Conservation (phyloP, 1,140 invertebrate genomes). For the Caenorhabditis tropicalis region DNA sequence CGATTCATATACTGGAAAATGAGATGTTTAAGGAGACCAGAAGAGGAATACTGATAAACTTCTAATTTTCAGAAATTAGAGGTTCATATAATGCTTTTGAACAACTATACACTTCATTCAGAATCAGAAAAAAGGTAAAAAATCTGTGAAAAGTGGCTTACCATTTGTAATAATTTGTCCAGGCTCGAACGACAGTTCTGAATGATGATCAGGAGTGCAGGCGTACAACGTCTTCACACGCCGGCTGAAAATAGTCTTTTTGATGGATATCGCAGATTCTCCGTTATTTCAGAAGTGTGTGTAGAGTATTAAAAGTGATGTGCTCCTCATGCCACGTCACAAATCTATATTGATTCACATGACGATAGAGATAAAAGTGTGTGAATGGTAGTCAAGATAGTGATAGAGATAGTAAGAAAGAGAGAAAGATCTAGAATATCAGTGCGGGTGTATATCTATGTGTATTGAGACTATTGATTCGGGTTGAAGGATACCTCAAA, state of each 20-base stretch:
- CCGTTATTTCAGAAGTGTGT: too few relatives aligned
- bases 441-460: too few relatives aligned
- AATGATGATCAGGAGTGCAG: conserved; percentile 92
- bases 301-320: too few relatives aligned
- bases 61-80: too few relatives aligned
- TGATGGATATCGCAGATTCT: too few relatives aligned
- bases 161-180: conserved; percentile 97
- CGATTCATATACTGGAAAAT: conserved; percentile 82
- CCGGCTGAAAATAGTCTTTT: conserved; percentile 62
- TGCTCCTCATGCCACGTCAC: conserved; percentile 35
- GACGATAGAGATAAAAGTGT: neutral
- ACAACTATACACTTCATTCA: too few relatives aligned
- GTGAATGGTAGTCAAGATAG: neutral
- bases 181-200: conserved; percentile 95
- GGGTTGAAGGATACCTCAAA: conserved; percentile 28
- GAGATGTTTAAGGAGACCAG: conserved; percentile 58
- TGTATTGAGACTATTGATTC: too few relatives aligned
- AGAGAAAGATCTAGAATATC: conserved; percentile 31
- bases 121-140: too few relatives aligned
- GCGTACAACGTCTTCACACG: conserved; percentile 90
- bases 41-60: too few relatives aligned
- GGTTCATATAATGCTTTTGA: too few relatives aligned
- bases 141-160: conserved; percentile 74
- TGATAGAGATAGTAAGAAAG: conserved; percentile 10
- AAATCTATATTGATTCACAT: conserved; percentile 27